Evolutionary conservation across 2,113 vertebrate genomes (phyloP).

Genomic region (Mesoclemmys tuberculata): DNA sequence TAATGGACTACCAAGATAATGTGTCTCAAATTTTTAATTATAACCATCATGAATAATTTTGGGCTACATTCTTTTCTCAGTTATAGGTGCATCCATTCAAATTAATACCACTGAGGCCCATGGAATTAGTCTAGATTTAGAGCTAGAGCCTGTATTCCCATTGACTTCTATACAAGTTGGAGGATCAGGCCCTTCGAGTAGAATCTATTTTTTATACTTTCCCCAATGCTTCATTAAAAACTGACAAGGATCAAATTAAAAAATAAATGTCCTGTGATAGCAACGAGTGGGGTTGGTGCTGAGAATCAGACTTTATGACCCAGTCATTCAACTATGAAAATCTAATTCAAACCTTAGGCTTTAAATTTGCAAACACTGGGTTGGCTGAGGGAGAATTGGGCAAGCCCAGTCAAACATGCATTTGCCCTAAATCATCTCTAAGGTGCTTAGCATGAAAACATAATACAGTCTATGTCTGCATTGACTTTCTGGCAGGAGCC

Average conservation of each 20-base stretch:
- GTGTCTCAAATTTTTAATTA: neutral
- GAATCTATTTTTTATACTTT: neutral
- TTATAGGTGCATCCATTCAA: neutral
- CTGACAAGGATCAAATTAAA: neutral
- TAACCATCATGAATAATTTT: neutral
- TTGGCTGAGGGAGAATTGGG: neutral
- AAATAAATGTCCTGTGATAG: neutral
- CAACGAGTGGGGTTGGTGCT: neutral
- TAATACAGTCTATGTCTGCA: rapidly evolving
- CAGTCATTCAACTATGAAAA: neutral
- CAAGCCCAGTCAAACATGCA: neutral
- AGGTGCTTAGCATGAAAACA: neutral
- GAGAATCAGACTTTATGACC: neutral
- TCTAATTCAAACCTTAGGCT: neutral
- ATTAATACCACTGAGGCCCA: neutral
- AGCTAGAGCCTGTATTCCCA: neutral
- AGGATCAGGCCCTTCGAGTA: neutral
- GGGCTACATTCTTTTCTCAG: neutral
- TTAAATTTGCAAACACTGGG: neutral
- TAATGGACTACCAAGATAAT: neutral
- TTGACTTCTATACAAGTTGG: rapidly evolving
- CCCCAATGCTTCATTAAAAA: slow-evolving; percentile 11
- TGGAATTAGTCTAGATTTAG: neutral
- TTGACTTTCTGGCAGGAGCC: neutral
- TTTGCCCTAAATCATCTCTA: neutral